Base-by-base conservation (phyloP, 2,888 invertebrate species). In the Synergus gifuensis region DNA sequence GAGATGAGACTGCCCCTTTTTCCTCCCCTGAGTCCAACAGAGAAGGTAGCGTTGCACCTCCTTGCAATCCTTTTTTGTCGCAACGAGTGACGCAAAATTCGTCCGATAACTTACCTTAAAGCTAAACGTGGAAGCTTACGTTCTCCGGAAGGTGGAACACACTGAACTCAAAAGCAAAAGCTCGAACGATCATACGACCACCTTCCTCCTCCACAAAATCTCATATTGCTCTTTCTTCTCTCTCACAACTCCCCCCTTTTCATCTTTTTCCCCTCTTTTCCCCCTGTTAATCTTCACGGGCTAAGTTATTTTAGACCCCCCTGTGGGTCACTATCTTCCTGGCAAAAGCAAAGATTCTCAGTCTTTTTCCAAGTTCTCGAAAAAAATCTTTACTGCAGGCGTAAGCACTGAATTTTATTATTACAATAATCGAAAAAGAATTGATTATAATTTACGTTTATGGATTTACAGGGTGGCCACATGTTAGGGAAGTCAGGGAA, bases 111-210 rank as follows among this genome's bases (percentile, higher is more conserved):
- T 54, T 36, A 73, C 73, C 73, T 73, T 54, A 73, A 73, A 36
- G 73, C 36, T 67, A 81, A 77, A 80, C 80, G 79, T 79, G 40
- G 82, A 76, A 79, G 80, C 84, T 85, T 88, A 84, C 86, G 88
- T 87, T 86, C 85, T 85, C 87, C 86, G 87, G 84, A 83, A 88
- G 86, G 85, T 86, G 88, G 85, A 87, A 89, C 89, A 88, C 87
- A 89, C 89, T 88, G 85, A 88, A 89, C 88, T 88, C 88, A 86
- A 87, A 87, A 88, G 89, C 86, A 83, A 88, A 89, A 87, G 87
- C 86, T 85, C 85, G 83, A 85, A 85, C 85, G 84, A 81, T 85
- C 80, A 83, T 49, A 54, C 54, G 54, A 73, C 73, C 69, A 69
- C 69, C 49, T 69, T 49, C 54, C 54, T 36, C 73, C 54, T 54